These are phyloP conservation scores for Cephus spinipes DNA, from an alignment of 2,888 invertebrate genomes.

Conservation along the genomic window DNA sequence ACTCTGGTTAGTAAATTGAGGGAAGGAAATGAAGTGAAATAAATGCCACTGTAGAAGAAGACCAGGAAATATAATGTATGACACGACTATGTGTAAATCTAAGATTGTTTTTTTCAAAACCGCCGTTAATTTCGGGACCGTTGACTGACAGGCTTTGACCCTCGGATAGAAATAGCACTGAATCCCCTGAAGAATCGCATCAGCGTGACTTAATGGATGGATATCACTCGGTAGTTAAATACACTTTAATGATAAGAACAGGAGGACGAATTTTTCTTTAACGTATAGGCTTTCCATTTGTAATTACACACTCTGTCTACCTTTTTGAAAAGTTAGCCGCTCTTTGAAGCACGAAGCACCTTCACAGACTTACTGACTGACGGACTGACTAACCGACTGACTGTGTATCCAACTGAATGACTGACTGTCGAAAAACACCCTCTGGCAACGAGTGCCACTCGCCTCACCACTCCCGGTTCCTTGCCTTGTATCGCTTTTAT, in stretches of 20 bases:
- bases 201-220: background rate
- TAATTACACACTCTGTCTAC: background rate
- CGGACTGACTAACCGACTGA: background rate
- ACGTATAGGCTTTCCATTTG: background rate
- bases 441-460: constrained; percentile 29
- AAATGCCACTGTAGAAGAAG: background rate
- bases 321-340: background rate
- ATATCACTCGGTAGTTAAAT: background rate
- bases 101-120: background rate
- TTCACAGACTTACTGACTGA: constrained; percentile 38
- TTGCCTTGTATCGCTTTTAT: constrained; percentile 59
- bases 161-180: background rate
- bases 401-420: background rate
- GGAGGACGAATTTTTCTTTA: background rate
- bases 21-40: background rate
- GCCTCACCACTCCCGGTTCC: constrained; percentile 39
- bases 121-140: background rate
- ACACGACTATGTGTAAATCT: background rate
- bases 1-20: background rate
- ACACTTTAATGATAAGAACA: background rate
- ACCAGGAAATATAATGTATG: background rate
- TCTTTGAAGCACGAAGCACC: constrained; percentile 33
- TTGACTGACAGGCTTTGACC: background rate
- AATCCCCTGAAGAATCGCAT: background rate
- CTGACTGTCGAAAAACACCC: constrained; percentile 40